Conservation (phyloP, 2,113 vertebrate genomes). For the Pogonocichla stellata region DNA sequence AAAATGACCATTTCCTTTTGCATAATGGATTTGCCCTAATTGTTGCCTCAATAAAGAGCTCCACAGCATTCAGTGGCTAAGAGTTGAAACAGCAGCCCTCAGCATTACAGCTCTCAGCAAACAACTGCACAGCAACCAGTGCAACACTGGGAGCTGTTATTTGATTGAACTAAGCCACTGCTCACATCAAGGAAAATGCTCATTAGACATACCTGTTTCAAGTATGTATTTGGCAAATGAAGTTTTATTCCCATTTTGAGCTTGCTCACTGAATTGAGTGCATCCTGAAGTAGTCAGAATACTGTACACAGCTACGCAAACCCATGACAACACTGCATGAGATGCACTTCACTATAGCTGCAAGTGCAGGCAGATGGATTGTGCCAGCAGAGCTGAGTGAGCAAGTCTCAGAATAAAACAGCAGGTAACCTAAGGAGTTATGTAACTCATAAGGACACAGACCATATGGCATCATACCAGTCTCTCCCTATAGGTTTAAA, state of each 20-base stretch:
- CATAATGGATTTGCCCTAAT: background rate
- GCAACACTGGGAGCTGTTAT: background rate
- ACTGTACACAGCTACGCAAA: background rate
- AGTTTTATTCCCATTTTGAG: background rate
- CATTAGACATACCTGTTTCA: background rate
- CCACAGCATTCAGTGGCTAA: background rate
- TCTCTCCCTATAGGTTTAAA: background rate
- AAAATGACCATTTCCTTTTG: background rate
- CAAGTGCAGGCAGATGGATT: fast-evolving
- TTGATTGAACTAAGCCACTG: background rate
- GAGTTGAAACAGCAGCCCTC: background rate
- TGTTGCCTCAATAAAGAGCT: background rate
- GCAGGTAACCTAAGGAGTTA: background rate
- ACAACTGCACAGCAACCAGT: background rate
- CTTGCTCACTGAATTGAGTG: background rate
- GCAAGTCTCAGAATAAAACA: background rate
- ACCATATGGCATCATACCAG: background rate
- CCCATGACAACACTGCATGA: background rate
- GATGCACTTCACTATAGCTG: background rate
- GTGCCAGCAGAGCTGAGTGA: background rate
- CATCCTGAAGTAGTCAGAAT: background rate
- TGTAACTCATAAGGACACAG: fast-evolving
- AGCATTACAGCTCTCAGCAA: background rate
- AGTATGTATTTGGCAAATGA: background rate
- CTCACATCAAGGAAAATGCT: background rate